phyloP scores from a whole-genome alignment of 53 echinoderm and acorn worm species.

The Zoroaster sp. region DNA sequence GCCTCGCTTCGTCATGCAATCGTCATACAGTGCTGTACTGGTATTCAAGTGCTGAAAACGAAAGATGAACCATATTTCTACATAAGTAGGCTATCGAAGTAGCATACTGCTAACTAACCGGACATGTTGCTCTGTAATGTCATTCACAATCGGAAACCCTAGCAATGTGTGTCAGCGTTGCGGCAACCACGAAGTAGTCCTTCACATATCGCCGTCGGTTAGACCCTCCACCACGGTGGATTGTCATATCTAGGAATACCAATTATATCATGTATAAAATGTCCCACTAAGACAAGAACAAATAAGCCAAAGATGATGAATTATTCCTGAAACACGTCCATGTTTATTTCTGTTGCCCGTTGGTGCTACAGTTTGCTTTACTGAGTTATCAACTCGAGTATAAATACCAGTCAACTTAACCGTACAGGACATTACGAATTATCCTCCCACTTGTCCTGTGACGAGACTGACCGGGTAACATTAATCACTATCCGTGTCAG shows the following conservation, averaged over 20 bases:
- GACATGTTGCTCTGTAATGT: not conserved
- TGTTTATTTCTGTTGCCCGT: slow-evolving; percentile 64
- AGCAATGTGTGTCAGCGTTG: not conserved
- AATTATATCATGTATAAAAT: slow-evolving; percentile 44
- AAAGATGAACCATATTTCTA: slow-evolving; percentile 19
- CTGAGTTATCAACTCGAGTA: not conserved
- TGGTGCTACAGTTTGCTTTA: slow-evolving; percentile 50
- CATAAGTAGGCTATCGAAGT: not conserved
- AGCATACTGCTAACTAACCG: not conserved
- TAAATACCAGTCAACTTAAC: slow-evolving; percentile 4
- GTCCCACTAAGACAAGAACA: slow-evolving; percentile 53
- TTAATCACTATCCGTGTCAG: slow-evolving; percentile 11
- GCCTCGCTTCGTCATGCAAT: slow-evolving; percentile 38
- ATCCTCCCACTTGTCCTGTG: not conserved
- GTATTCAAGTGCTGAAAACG: not conserved
- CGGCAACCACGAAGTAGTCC: too few species aligned
- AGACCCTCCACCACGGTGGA: not conserved
- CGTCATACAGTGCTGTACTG: slow-evolving; percentile 2
- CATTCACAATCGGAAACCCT: not conserved
- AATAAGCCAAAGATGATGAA: slow-evolving; percentile 62
- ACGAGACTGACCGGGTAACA: slow-evolving; percentile 18
- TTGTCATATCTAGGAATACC: slow-evolving; percentile 30
- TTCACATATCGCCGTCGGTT: not conserved
- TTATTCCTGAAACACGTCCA: slow-evolving; percentile 23
- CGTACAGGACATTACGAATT: not conserved